These are phyloP conservation scores for Loxodonta africana DNA, from an alignment of 2,113 vertebrate genomes.

Conservation along the genomic window DNA sequence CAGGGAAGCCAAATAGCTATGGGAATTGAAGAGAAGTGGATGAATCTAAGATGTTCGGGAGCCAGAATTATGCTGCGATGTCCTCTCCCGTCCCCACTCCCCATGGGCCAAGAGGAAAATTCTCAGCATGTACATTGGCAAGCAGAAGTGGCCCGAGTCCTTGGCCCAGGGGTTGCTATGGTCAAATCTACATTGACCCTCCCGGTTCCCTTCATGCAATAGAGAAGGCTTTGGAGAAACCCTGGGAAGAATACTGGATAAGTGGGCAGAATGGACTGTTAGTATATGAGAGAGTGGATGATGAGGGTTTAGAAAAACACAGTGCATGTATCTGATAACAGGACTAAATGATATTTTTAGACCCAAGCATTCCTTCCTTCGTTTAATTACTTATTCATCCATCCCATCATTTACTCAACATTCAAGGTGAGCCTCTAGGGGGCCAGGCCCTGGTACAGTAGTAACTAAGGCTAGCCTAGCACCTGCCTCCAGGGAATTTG, in stretches of 20 bases:
- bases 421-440: rapidly evolving
- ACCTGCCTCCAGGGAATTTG: not conserved
- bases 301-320: not conserved
- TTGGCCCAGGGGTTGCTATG: too few relatives aligned
- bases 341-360: not conserved
- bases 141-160: not conserved
- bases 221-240: not conserved
- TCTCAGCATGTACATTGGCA: rapidly evolving
- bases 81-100: not conserved
- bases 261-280: not conserved
- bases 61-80: rapidly evolving
- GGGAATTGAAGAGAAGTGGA: not conserved
- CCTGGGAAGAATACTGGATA: not conserved
- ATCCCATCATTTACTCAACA: rapidly evolving
- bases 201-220: not conserved
- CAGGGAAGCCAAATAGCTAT: rapidly evolving
- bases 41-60: rapidly evolving
- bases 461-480: rapidly evolving
- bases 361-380: not conserved
- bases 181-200: not conserved
- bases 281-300: rapidly evolving
- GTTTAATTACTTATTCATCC: rapidly evolving
- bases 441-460: not conserved
- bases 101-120: rapidly evolving
- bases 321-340: too few relatives aligned